Base-by-base conservation (phyloP, 1,140 invertebrate genomes). In the Homalodisca vitripennis region DNA sequence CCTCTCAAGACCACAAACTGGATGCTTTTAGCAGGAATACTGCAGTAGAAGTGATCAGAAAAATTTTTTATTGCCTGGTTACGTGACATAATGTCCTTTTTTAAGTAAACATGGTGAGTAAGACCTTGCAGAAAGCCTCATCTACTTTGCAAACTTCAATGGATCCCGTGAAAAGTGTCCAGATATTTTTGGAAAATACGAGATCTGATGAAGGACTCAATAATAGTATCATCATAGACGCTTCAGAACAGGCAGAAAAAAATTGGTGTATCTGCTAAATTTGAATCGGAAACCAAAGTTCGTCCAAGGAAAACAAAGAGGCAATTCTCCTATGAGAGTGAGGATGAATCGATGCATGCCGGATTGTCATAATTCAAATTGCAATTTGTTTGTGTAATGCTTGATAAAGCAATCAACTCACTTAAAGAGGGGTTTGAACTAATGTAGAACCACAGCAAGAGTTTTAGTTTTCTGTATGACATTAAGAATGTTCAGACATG, bases 31-130 rank as follows among this genome's bases (percentile, higher is more conserved):
- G 29, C 10, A 32, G 22, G 41, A 41, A 65, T 65, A 24, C 3
- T 6, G 63, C 63, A 17, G 12, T 32, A 14, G 67, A 30, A 20
- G 20, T 68, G 29, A 60, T 30, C 62, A 68, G 30, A 62, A n/a
- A 41, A 17, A 46, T 67, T 68, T 60, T 68, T 17, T 26, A 29
- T 68, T 60, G n/a, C 51, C 62, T 32, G 62, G 48, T 68, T 68
- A 68, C 51, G 62, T 68, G 51, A 53, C 32, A 31, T 68, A 53
- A 68, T n/a, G 67, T 68, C 20, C 30, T 67, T 12, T 67, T 67
- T 46, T 60, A 67, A 67, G 55, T 67, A 67, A 67, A 67, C 55
- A 24, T 67, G 46, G 66, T 67, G n/a, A 67, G 66, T 29, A 67
- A 67, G 55, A 55, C 66, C 20, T 29, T 67, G 51, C 60, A 60